Conservation (phyloP, 2,888 invertebrate species). For the Drosophila siamana region DNA sequence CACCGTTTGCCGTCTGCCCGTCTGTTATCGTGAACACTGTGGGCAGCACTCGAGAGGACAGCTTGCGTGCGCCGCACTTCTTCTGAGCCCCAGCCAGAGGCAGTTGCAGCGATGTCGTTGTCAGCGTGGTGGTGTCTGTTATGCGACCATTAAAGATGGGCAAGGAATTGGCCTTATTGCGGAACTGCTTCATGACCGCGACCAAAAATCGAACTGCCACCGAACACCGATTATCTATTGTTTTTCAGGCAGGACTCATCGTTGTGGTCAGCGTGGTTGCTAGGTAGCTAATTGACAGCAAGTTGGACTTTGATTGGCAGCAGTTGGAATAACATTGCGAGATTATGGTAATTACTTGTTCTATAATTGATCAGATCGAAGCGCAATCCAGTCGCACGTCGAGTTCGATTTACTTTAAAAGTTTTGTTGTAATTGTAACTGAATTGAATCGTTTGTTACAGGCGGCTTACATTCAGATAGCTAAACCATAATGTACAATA, state of each 20-base stretch:
- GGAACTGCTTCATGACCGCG: conserved; percentile 80
- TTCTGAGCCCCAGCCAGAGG: conserved; percentile 38
- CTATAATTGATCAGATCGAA: conserved; percentile 48
- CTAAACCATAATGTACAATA: conserved; percentile 48
- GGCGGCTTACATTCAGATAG: conserved; percentile 54
- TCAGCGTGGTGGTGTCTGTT: conserved; percentile 79
- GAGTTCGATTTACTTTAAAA: conserved; percentile 55
- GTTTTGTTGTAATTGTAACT: conserved; percentile 48
- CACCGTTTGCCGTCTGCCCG: conserved; percentile 57
- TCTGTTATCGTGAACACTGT: conserved; percentile 78
- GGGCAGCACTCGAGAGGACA: conserved; percentile 46
- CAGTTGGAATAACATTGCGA: neutral
- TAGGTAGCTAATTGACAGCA: conserved; percentile 46
- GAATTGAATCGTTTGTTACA: conserved; percentile 33
- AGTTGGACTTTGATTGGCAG: neutral
- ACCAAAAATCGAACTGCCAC: conserved; percentile 31
- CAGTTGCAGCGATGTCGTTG: conserved; percentile 70
- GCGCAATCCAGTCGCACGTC: conserved; percentile 16
- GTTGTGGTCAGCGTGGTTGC: conserved; percentile 73
- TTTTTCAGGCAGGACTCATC: neutral
- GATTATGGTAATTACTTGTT: conserved; percentile 14
- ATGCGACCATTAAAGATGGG: conserved; percentile 84
- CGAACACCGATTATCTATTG: conserved; percentile 14
- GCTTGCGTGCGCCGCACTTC: conserved; percentile 49
- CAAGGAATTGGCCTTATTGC: conserved; percentile 82